Percentiles rank a stretch among this genome's conserved stretches.
phyloP scores from a whole-genome alignment of 2,113 vertebrate species.

The Datnioides undecimradiatus region DNA sequence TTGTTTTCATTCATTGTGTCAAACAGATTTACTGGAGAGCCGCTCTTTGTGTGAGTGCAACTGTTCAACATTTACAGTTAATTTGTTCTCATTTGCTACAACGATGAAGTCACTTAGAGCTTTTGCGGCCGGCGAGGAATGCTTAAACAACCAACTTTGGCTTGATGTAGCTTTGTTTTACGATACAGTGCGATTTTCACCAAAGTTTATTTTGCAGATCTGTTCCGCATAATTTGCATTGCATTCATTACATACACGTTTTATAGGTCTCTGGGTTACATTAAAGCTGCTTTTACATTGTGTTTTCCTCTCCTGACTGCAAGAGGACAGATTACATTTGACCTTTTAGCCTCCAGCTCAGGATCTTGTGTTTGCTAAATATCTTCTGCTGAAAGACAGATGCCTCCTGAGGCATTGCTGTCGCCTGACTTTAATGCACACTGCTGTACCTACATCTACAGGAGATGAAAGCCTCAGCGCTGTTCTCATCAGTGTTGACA shows the following conservation, averaged over 20 bases:
- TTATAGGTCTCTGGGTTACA: constrained; percentile 27
- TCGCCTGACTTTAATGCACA: constrained; percentile 33
- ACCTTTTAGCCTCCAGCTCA: neutral
- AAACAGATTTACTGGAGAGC: constrained; percentile 35
- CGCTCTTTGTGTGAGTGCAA: constrained; percentile 17
- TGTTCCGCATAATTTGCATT: constrained; percentile 19
- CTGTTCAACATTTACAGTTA: constrained; percentile 39
- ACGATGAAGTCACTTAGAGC: constrained; percentile 40
- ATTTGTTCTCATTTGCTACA: constrained; percentile 51
- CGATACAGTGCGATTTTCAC: constrained; percentile 15
- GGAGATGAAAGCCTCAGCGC: constrained; percentile 47
- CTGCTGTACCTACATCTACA: constrained; percentile 16
- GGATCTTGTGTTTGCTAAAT: constrained; percentile 29
- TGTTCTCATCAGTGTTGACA: constrained; percentile 55
- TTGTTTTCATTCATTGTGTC: constrained; percentile 47
- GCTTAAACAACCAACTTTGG: constrained; percentile 28
- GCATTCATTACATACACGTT: neutral
- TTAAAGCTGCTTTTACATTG: neutral
- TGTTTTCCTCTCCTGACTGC: neutral
- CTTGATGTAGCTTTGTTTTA: constrained; percentile 39
- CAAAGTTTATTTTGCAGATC: constrained; percentile 1
- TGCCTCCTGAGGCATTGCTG: constrained; percentile 20
- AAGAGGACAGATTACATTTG: constrained; percentile 12
- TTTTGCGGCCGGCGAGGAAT: constrained; percentile 27
- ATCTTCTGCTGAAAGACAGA: constrained; percentile 2